These are phyloP conservation scores for Bombus affinis DNA, from an alignment of 1,140 invertebrate species.

Conservation along the genomic window DNA sequence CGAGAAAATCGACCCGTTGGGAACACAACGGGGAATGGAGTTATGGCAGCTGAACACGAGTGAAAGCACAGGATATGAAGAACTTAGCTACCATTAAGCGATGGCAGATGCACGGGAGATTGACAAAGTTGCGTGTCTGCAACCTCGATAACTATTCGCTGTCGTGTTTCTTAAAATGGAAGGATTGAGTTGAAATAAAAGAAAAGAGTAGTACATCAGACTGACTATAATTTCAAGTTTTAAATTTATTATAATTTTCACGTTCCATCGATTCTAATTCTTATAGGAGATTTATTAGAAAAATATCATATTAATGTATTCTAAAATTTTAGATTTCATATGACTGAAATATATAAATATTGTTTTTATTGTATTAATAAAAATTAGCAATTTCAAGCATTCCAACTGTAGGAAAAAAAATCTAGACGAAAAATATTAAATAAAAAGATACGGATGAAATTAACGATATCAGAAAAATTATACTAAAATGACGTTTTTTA, in stretches of 20 bases:
- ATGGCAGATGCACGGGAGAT: conserved; percentile 23
- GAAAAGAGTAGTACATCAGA: too few relatives aligned
- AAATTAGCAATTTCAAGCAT: too few relatives aligned
- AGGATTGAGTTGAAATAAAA: too few relatives aligned
- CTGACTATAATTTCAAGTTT: too few relatives aligned
- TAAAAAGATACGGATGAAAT: neutral
- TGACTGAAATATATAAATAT: too few relatives aligned
- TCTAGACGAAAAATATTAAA: neutral
- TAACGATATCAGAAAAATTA: neutral
- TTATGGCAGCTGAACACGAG: conserved; percentile 1
- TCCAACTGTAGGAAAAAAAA: neutral
- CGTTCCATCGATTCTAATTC: too few relatives aligned
- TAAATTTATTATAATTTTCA: too few relatives aligned
- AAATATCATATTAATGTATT: too few relatives aligned
- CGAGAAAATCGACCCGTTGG: conserved; percentile 43
- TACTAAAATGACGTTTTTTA: too few relatives aligned
- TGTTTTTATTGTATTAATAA: accelerated
- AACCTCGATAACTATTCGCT: neutral
- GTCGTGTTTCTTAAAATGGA: conserved; percentile 19
- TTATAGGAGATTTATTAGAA: too few relatives aligned
- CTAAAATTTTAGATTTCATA: too few relatives aligned
- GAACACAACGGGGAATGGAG: conserved; percentile 26
- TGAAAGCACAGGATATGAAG: conserved; percentile 23
- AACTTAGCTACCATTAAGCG: neutral
- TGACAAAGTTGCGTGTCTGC: conserved; percentile 23